Base-by-base conservation (phyloP, 2,797 vertebrate species). In the Ceyx erithaca region DNA sequence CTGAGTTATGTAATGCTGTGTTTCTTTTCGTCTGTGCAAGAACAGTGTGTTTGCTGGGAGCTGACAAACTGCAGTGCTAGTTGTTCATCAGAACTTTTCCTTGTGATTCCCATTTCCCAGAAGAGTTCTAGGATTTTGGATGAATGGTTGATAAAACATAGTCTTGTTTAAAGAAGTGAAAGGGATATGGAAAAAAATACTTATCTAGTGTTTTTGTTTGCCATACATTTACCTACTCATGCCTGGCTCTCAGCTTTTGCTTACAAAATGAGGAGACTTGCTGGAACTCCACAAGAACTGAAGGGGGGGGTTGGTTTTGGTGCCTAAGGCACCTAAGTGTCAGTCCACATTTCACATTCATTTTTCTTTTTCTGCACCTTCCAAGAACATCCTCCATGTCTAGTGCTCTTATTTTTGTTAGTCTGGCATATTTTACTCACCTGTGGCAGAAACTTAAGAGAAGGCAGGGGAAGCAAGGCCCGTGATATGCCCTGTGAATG, bases 351-450 rank as follows among this genome's bases (percentile, higher is more conserved):
- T 93, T 76, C 90, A 90, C 86, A 37, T 88, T 94, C 86, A 75
- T 93, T 91, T 95, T 95, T 92, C 94, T 86, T 96, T 95, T 92
- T 63, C 81, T 80, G 83, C 43, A 14, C 90, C 93, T 96, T 94
- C 88, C 76, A 73, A 94, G 89, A 93, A 87, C 91, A 94, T 95
- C 88, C 35, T 94, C 16, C 94, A 92, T 92, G 78, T 72, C 58
- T 37, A 72, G 62, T 85, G 93, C 49, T 40, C 90, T 91, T 94
- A 71, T 3, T 96, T 96, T 90, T 82, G 68, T 93, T 95, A 85
- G 72, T 77, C 46, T 90, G 94, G 52, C 71, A 55, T 82, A 84
- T 88, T 77, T 94, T 87, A 58, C 80, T 94, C 87, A 78, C 71
- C 12, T 14, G 1, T 33, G 58, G 78, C 88, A 91, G 90, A 58